These are phyloP conservation scores for Saguinus imperator DNA, from an alignment of 2,113 vertebrate genomes.

Conservation along the genomic window DNA sequence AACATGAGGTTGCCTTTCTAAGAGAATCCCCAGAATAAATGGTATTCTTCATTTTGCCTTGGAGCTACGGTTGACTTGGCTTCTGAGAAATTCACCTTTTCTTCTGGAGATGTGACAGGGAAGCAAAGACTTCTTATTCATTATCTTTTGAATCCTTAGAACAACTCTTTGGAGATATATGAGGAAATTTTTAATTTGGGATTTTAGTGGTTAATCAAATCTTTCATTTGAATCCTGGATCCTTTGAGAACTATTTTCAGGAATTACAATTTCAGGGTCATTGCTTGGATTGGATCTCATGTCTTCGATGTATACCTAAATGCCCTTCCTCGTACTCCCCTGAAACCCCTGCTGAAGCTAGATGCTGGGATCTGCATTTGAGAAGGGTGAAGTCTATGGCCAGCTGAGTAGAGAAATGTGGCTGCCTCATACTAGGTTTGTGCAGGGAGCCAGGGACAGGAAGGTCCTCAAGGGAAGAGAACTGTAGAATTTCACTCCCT, in stretches of 20 bases:
- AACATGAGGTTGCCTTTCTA: slow-evolving; percentile 72
- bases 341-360: background rate
- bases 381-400: background rate
- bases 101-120: background rate
- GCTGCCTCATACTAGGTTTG: background rate
- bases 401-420: background rate
- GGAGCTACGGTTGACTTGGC: background rate
- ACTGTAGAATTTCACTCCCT: background rate
- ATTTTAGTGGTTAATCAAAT: background rate
- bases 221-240: background rate
- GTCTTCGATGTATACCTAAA: background rate
- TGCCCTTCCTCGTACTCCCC: background rate
- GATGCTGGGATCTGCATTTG: background rate
- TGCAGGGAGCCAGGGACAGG: background rate
- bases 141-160: background rate
- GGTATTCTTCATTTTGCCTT: slow-evolving; percentile 60
- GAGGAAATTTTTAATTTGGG: background rate
- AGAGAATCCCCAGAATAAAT: slow-evolving; percentile 51
- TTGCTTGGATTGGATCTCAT: background rate
- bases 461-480: background rate
- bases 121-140: background rate
- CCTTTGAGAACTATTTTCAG: background rate
- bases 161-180: background rate
- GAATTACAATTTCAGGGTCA: background rate
- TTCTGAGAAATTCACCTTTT: background rate